These are phyloP conservation scores for Megaptera novaeangliae DNA, from an alignment of 2,113 vertebrate species.

Conservation along the genomic window DNA sequence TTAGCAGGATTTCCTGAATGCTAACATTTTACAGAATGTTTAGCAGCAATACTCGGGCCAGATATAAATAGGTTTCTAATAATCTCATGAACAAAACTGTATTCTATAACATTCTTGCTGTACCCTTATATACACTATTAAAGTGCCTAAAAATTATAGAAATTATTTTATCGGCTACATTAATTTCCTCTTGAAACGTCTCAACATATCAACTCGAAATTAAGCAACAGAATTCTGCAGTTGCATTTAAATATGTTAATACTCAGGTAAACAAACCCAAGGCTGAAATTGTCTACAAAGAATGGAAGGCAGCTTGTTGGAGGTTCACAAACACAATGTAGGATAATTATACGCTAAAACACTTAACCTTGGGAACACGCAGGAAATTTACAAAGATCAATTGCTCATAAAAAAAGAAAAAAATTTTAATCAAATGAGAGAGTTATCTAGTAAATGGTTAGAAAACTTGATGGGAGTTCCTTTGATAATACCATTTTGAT, in stretches of 20 bases:
- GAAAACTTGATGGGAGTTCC: constrained; percentile 71
- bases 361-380: constrained; percentile 62
- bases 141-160: constrained; percentile 65
- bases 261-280: constrained; percentile 69
- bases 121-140: constrained; percentile 15
- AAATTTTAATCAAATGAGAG: constrained; percentile 65
- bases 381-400: constrained; percentile 70
- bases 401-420: constrained; percentile 55
- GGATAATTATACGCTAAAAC: constrained; percentile 68
- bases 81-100: constrained; percentile 46
- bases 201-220: constrained; percentile 63
- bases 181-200: constrained; percentile 64
- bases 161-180: constrained; percentile 59
- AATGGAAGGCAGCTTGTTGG: constrained; percentile 57
- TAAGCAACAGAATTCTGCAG: constrained; percentile 46
- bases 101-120: not conserved
- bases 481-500: constrained; percentile 72
- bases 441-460: constrained; percentile 59
- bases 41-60: not conserved
- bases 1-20: not conserved
- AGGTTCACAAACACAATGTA: constrained; percentile 62
- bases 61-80: constrained; percentile 32
- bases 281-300: constrained; percentile 66
- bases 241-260: constrained; percentile 71
- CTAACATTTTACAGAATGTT: not conserved